These are phyloP conservation scores for Polyergus mexicanus DNA, from an alignment of 1,140 invertebrate genomes.

Conservation along the genomic window DNA sequence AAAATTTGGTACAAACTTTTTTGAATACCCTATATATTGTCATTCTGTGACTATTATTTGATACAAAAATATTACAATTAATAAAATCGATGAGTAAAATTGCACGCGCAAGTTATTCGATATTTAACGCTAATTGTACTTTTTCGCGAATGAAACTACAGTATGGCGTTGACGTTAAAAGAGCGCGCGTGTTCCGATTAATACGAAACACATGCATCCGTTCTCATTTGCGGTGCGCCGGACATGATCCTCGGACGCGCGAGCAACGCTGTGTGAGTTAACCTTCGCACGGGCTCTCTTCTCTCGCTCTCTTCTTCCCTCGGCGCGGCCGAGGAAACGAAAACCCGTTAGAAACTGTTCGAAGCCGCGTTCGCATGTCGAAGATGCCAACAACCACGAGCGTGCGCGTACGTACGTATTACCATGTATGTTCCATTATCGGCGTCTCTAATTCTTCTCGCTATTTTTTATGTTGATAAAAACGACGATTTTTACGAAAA, in stretches of 20 bases:
- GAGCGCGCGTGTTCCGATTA: conserved; percentile 27
- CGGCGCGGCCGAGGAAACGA: conserved; percentile 42
- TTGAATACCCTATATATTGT: neutral
- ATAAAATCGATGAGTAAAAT: neutral
- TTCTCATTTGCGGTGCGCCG: conserved; percentile 38
- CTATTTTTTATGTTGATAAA: neutral
- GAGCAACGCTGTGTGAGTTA: conserved; percentile 3
- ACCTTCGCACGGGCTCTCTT: neutral
- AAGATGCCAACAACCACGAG: neutral
- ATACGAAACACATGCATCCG: conserved; percentile 58
- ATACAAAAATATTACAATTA: neutral
- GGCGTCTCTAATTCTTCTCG: neutral
- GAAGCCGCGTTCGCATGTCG: conserved; percentile 64
- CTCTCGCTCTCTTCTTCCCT: conserved; percentile 11
- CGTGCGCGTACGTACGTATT: neutral
- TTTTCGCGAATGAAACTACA: conserved; percentile 5
- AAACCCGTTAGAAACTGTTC: conserved; percentile 77
- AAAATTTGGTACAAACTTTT: too few species aligned
- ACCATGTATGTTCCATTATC: neutral
- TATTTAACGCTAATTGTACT: conserved; percentile 8
- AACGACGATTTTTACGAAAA: neutral
- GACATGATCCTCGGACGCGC: conserved; percentile 25
- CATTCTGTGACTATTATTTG: neutral
- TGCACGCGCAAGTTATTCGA: neutral
- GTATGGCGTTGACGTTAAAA: conserved; percentile 10